Base-by-base conservation (phyloP, 2,888 invertebrate genomes). In the Clostera curtula region DNA sequence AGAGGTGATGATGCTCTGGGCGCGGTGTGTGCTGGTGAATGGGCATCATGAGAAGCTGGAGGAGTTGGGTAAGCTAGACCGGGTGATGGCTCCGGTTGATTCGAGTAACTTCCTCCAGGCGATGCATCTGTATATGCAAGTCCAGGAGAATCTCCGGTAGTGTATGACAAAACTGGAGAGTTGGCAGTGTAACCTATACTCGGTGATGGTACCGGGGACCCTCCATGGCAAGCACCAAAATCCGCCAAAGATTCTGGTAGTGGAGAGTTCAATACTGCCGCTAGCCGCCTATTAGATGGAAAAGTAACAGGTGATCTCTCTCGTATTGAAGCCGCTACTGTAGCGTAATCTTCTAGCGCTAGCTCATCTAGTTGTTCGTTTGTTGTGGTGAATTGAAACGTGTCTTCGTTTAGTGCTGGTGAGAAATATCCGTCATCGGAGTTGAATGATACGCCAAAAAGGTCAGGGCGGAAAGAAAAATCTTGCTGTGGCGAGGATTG, bases 31-130 rank as follows among this genome's bases (percentile, higher is more conserved):
- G 75, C 73, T 36, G 90, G 91, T 38, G 90, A 89, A 34, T 90
- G 89, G 11, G 93, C 93, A 74, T 93, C 94, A 49, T 93, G 93
- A 47, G 93, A 94, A 1, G 94, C 93, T 3, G 95, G 94, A 11
- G 95, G 95, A 5, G 95, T 95, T 2, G 95, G 94, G 60, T 94
- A 95, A 11, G 92, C 68, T 19, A 94, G 86, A 17, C 91, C 89
- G 1, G 92, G 92, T n/a, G 92, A 91, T 32, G 75, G 66, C 29
- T 74, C 70, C 2, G 80, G 64, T 27, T 79, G 80, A 19, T 70
- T 70, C 8, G 79, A 76, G 44, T 79, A 80, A 38, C 68, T 74
- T 25, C 72, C 74, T 21, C 70, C 65, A 2, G 80, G 80, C 3
- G 82, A 82, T 3, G 75, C 60, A 9, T 75, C 82, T 9, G 73